phyloP scores from a whole-genome alignment of 2,113 vertebrate genomes.

The Abramis brama region DNA sequence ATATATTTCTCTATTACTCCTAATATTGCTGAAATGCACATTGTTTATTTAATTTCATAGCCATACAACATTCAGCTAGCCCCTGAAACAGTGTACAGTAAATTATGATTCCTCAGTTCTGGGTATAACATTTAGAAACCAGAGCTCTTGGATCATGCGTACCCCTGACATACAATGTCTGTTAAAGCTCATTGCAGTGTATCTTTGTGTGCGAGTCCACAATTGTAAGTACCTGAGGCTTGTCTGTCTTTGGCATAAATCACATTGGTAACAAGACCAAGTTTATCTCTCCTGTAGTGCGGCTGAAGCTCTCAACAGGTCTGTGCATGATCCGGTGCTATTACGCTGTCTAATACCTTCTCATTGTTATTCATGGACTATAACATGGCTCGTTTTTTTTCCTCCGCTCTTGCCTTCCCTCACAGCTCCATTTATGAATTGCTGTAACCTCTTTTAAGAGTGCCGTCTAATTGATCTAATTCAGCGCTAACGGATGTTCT shows the following conservation, averaged over 20 bases:
- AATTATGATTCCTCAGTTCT: neutral
- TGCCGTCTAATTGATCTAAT: constrained; percentile 63
- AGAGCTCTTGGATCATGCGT: neutral
- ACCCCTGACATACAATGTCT: neutral
- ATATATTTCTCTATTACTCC: neutral
- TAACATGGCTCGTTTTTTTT: constrained; percentile 52
- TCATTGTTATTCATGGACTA: constrained; percentile 64
- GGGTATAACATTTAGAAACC: neutral
- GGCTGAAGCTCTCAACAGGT: constrained; percentile 58
- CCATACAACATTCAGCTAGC: neutral
- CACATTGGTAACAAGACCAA: constrained; percentile 55
- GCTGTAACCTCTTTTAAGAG: constrained; percentile 63
- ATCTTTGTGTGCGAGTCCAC: neutral
- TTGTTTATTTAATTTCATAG: neutral
- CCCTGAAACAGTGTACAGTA: neutral
- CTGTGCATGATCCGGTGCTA: constrained; percentile 57
- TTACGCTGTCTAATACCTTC: constrained; percentile 57
- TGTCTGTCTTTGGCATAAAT: constrained; percentile 41
- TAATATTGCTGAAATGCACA: constrained; percentile 32
- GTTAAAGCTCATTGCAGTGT: constrained; percentile 26
- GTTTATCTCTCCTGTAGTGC: constrained; percentile 56
- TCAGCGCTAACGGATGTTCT: constrained; percentile 60
- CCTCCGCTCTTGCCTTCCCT: constrained; percentile 36
- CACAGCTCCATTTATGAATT: constrained; percentile 58
- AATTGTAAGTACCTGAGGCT: constrained; percentile 44